Conservation (phyloP, 2,797 vertebrate genomes). For the Morus bassanus region DNA sequence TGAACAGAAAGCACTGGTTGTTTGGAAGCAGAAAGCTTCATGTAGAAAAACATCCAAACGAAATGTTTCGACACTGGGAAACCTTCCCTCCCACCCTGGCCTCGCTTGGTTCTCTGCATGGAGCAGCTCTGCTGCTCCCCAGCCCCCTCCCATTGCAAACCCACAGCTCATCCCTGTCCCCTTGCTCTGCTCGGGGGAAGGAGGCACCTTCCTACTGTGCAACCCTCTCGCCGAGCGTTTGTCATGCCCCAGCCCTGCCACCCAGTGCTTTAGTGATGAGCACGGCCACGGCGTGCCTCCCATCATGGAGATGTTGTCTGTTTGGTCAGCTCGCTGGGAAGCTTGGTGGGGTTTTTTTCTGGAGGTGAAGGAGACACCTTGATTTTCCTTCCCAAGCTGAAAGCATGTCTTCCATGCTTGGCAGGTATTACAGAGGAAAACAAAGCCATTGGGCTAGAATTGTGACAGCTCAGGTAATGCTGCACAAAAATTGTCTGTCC, state of each 20-base stretch:
- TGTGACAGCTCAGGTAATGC: fast-evolving
- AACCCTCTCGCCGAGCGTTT: background rate
- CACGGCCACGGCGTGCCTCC: fast-evolving
- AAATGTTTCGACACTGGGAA: background rate
- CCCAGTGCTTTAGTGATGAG: background rate
- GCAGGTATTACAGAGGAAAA: background rate
- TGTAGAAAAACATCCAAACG: background rate
- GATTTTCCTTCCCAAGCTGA: background rate
- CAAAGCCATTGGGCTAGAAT: fast-evolving
- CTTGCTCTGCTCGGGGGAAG: background rate
- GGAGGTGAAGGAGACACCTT: background rate
- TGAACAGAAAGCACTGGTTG: background rate
- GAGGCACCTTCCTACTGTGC: background rate
- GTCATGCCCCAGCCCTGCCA: background rate
- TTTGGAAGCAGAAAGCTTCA: background rate
- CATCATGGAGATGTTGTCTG: fast-evolving
- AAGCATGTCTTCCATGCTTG: fast-evolving
- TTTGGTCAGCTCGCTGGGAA: background rate
- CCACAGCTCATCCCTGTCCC: fast-evolving
- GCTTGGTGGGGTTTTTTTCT: background rate
- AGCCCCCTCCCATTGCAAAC: fast-evolving
- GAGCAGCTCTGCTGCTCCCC: background rate
- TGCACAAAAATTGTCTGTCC: background rate
- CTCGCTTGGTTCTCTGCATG: fast-evolving
- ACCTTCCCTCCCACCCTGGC: background rate